Evolutionary conservation across 2,888 invertebrate species (phyloP), one percentile per base, ranked within the genome.

Genomic region (Caenorhabditis zanzibari): DNA sequence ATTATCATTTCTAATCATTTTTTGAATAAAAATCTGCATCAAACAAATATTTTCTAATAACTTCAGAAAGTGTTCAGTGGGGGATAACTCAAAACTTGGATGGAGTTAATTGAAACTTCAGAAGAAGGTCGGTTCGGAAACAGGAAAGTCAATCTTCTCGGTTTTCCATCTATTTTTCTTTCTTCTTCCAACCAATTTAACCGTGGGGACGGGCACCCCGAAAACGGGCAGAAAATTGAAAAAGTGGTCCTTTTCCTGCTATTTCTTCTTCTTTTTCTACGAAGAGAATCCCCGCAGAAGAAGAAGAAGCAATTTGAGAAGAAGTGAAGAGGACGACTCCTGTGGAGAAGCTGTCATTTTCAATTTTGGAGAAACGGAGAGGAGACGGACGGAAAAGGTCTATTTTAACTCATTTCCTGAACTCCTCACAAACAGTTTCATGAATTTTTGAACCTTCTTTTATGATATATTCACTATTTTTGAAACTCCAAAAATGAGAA

Each of bases 241-340:
- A 77, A 77, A 77, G 77, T 77, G 77, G 69, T 49, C 14, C 63
- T 52, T 61, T 28, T 59, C 35, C 22, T 49, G 26, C 64, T 64
- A 16, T 44, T 63, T 24, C 16, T 28, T 47, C 32, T 49, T 24
- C 22, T 58, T 9, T 24, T 56, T 41, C 41, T 22, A 32, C 38
- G 38, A 19, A 26, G 75, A 76, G 66, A 75, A 66, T 54, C 56
- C 58, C n/a, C 71, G 56, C 41, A 52, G 44, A 41, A 52, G 35
- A 54, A 68, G 68, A 73, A 61, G 68, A 77, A 63, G 77, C 76
- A 77, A 77, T 77, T 77, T 77, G 76, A 77, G 77, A 63, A 77
- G 77, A 28, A 54, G 54, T n/a, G 54, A 68, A 52, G 52, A 66
- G 24, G 47, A 26, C 28, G 61, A 19, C 61, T 16, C n/a, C 47